These are phyloP conservation scores for Nycticorax nycticorax DNA, from an alignment of 2,113 vertebrate genomes.

Conservation along the genomic window DNA sequence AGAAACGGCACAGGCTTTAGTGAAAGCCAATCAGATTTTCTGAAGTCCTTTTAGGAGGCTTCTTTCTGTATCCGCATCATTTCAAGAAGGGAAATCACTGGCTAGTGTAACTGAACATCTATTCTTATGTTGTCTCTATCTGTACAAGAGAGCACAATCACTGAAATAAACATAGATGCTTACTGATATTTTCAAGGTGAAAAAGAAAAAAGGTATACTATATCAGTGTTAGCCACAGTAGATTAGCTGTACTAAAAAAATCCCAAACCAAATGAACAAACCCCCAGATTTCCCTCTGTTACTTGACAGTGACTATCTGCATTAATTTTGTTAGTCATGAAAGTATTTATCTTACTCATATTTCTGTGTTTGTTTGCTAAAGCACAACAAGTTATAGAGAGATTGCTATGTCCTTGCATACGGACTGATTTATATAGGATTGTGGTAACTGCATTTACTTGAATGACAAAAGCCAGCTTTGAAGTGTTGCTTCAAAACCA, in stretches of 20 bases:
- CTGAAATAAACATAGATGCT: not conserved
- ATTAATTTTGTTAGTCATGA: not conserved
- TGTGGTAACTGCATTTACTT: not conserved
- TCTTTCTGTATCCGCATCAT: not conserved
- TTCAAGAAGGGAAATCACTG: not conserved
- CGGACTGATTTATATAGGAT: not conserved
- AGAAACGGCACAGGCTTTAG: not conserved
- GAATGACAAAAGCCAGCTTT: not conserved
- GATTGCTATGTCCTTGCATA: not conserved
- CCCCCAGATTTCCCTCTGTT: not conserved
- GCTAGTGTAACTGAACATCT: not conserved
- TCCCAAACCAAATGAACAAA: not conserved
- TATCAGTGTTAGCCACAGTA: not conserved
- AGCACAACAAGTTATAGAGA: not conserved
- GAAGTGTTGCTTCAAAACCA: not conserved
- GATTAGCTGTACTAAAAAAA: not conserved
- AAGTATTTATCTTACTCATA: not conserved
- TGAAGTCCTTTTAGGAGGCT: not conserved
- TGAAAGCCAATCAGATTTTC: constrained; percentile 34
- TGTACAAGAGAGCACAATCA: not conserved
- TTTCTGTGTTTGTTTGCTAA: not conserved
- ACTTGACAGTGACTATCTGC: not conserved
- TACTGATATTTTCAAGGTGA: not conserved
- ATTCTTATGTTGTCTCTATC: not conserved
- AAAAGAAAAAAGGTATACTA: not conserved